A percentile compares a stretch with the other conserved stretches of the same genome.
These are phyloP conservation scores for Paragorgia papillata DNA, from an alignment of 92 coral and sea anemone genomes.

Conservation along the genomic window DNA sequence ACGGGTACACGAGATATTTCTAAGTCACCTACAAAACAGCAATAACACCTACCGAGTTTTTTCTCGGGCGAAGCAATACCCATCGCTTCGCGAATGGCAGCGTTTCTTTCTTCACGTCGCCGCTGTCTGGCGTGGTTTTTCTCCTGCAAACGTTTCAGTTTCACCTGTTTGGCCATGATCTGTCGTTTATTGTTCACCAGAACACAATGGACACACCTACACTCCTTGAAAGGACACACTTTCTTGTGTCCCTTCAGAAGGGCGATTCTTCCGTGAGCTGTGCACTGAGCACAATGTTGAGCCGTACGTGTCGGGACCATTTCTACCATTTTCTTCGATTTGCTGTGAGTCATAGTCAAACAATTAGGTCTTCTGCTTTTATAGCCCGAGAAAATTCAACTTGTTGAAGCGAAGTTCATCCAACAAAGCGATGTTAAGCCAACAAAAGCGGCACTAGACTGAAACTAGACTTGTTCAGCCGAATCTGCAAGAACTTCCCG, in stretches of 20 bases:
- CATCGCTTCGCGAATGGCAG: neutral
- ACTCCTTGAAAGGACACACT: conserved; percentile 33
- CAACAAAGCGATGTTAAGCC: neutral
- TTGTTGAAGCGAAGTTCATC: neutral
- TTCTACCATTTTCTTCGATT: conserved; percentile 3
- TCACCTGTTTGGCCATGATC: conserved; percentile 45
- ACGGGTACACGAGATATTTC: too few species aligned
- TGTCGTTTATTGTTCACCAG: conserved; percentile 35
- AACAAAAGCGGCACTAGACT: too few species aligned
- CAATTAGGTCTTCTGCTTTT: too few species aligned
- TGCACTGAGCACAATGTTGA: conserved; percentile 42
- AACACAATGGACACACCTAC: conserved; percentile 27
- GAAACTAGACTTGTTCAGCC: too few species aligned
- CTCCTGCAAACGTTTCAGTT: conserved; percentile 45
- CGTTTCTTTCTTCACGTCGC: neutral
- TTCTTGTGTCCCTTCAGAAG: conserved; percentile 39
- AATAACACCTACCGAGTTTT: conserved; percentile 10
- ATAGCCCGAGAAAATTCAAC: too few species aligned
- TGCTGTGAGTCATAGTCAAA: neutral
- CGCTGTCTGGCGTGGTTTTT: conserved; percentile 26
- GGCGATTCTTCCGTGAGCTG: conserved; percentile 34
- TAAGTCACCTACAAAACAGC: neutral
- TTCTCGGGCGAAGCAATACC: neutral
- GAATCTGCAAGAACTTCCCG: too few species aligned
- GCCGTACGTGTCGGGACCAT: conserved; percentile 22